Conservation (phyloP, 2,888 invertebrate genomes). For the Hypercompe scribonia region DNA sequence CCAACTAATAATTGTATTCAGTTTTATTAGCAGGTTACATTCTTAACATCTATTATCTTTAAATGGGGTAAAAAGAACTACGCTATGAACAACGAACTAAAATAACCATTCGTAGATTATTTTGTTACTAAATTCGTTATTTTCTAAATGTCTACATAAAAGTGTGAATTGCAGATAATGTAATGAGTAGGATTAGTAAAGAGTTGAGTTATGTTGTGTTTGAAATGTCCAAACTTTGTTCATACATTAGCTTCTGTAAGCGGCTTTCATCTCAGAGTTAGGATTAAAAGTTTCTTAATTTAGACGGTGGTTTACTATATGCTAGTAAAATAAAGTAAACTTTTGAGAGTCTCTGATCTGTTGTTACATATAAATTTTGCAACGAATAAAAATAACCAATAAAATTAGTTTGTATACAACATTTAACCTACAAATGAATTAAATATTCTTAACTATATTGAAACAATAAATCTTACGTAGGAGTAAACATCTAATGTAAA, state of each 20-base stretch:
- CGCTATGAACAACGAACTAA: too few relatives aligned
- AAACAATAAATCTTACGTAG: not conserved
- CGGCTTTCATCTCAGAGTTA: conserved; percentile 13
- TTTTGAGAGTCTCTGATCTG: not conserved
- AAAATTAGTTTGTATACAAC: too few relatives aligned
- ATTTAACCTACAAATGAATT: not conserved
- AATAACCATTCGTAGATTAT: not conserved
- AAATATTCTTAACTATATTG: not conserved
- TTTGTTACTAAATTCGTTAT: not conserved
- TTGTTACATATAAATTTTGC: not conserved
- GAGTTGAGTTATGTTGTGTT: conserved; percentile 34
- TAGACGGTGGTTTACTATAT: conserved; percentile 9
- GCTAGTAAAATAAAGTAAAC: not conserved
- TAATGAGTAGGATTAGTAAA: conserved; percentile 29
- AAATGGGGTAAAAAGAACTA: too few relatives aligned
- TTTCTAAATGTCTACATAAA: not conserved
- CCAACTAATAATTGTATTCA: too few relatives aligned
- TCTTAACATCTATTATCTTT: too few relatives aligned
- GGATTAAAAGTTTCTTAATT: conserved; percentile 15
- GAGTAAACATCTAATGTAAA: not conserved
- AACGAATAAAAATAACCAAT: not conserved
- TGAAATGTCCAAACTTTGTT: conserved; percentile 27
- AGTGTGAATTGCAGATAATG: conserved; percentile 7
- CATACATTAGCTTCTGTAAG: conserved; percentile 21
- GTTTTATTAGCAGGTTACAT: too few relatives aligned